phyloP scores from a whole-genome alignment of 2,113 vertebrate species.

The Lichenostomus cassidix region DNA sequence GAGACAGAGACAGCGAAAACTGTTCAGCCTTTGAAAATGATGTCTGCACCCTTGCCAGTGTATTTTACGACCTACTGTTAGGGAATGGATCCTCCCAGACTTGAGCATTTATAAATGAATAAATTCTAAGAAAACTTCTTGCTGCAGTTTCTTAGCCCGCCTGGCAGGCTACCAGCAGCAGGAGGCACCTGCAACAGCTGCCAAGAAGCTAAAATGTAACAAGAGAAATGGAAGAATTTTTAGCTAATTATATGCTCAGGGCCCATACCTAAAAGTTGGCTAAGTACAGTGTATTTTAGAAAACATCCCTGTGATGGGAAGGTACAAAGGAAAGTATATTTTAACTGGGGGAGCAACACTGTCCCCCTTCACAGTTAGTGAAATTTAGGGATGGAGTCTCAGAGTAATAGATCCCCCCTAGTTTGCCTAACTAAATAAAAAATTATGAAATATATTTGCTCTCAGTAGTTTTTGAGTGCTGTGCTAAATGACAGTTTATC shows the following conservation, averaged over 20 bases:
- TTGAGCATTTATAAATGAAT: neutral
- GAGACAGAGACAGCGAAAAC: neutral
- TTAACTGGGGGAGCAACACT: neutral
- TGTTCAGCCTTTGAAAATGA: neutral
- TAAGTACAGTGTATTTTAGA: neutral
- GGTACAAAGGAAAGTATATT: neutral
- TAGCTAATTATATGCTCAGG: neutral
- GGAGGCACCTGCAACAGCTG: neutral
- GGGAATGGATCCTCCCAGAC: neutral
- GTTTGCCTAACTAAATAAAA: neutral
- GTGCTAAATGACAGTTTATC: neutral
- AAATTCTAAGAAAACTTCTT: neutral
- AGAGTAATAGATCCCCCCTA: neutral
- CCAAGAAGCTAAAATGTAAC: neutral
- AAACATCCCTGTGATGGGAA: neutral
- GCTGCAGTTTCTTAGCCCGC: neutral
- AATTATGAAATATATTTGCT: neutral
- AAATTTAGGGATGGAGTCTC: neutral
- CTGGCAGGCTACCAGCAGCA: neutral
- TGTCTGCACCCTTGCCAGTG: neutral
- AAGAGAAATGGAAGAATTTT: neutral
- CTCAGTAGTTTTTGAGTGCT: neutral
- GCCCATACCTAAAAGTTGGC: neutral
- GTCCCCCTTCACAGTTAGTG: neutral
- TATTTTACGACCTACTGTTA: neutral